These are phyloP conservation scores for Salvelinus fontinalis DNA, from an alignment of 2,113 vertebrate species.

Conservation along the genomic window DNA sequence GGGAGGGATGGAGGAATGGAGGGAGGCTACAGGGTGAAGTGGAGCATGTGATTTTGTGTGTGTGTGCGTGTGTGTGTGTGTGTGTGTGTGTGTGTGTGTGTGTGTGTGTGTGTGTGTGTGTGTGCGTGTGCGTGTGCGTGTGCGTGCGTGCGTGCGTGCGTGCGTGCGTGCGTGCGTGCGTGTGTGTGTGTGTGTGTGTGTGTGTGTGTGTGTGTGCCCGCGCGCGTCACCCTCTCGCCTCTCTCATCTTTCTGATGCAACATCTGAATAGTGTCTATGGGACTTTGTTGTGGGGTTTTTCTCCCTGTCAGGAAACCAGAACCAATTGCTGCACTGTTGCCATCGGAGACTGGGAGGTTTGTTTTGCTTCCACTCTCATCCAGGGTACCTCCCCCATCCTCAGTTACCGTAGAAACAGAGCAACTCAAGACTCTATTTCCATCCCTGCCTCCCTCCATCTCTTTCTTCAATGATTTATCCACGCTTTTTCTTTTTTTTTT, in stretches of 20 bases:
- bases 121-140: slow-evolving; percentile 30
- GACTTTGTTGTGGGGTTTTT: slow-evolving; percentile 72
- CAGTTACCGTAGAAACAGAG: slow-evolving; percentile 85
- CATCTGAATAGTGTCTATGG: slow-evolving; percentile 71
- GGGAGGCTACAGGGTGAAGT: slow-evolving; percentile 65
- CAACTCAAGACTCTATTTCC: slow-evolving; percentile 81
- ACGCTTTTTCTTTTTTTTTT: slow-evolving; percentile 63
- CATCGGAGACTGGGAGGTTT: slow-evolving; percentile 76
- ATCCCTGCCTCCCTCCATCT: slow-evolving; percentile 59
- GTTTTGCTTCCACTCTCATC: slow-evolving; percentile 78
- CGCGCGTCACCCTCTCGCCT: slow-evolving; percentile 62
- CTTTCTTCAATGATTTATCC: slow-evolving; percentile 70
- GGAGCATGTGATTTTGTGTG: slow-evolving; percentile 74
- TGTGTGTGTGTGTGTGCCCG: slow-evolving; percentile 23
- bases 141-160: slow-evolving; percentile 29
- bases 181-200: slow-evolving; percentile 22
- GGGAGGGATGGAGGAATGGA: no score
- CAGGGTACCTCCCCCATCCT: slow-evolving; percentile 76
- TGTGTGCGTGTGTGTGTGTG: slow-evolving; percentile 31
- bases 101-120: slow-evolving; percentile 22
- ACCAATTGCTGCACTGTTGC: slow-evolving; percentile 83
- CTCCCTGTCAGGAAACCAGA: slow-evolving; percentile 75
- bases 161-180: slow-evolving; percentile 24
- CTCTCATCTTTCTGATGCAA: slow-evolving; percentile 78
- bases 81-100: slow-evolving; percentile 33